These are phyloP conservation scores for Anhinga rufa DNA, from an alignment of 2,113 vertebrate species.

Conservation along the genomic window DNA sequence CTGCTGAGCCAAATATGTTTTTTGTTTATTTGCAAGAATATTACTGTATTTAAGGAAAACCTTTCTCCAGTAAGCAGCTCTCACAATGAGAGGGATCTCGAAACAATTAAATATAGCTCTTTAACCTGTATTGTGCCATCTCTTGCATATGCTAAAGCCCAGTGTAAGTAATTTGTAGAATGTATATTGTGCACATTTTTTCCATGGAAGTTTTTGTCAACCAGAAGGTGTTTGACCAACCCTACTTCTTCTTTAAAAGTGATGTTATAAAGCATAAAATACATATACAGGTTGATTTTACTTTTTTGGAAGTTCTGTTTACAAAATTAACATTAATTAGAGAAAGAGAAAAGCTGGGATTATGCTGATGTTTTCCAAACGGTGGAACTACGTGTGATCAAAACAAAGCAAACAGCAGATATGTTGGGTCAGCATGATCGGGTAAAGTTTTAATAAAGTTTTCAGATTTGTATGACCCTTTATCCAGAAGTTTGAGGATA, in stretches of 20 bases:
- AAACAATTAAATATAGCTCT: neutral
- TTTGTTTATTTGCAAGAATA: neutral
- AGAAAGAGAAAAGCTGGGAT: neutral
- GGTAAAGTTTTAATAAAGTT: neutral
- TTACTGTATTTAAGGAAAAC: neutral
- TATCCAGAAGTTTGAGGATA: neutral
- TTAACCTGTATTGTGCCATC: neutral
- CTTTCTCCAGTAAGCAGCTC: neutral
- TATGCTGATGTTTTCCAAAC: neutral
- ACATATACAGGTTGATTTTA: neutral
- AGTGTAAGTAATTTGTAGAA: neutral
- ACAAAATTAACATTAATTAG: neutral
- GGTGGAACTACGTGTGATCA: neutral
- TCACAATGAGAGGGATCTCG: neutral
- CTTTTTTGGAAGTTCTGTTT: neutral
- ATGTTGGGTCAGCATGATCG: neutral
- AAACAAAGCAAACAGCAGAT: neutral
- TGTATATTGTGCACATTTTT: neutral
- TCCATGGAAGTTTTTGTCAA: neutral
- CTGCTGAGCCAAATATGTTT: neutral
- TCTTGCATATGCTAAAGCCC: neutral
- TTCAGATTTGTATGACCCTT: neutral
- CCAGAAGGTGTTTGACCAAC: neutral
- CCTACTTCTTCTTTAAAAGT: neutral
- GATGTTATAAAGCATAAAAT: neutral